A percentile compares a stretch with the other conserved stretches of the same genome.
These are phyloP conservation scores for Sarcophaga subvicina DNA, from an alignment of 2,888 invertebrate genomes.

Conservation along the genomic window DNA sequence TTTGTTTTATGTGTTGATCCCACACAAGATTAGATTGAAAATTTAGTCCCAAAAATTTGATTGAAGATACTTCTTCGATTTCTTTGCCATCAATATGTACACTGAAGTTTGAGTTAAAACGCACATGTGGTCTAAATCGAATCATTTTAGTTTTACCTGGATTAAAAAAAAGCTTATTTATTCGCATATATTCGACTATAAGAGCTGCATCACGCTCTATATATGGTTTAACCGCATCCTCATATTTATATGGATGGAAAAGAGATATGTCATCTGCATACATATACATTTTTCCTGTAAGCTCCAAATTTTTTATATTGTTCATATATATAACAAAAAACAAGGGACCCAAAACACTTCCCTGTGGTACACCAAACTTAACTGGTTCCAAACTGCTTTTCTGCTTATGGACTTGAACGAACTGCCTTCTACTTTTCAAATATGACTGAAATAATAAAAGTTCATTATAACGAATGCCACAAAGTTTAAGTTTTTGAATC, in stretches of 20 bases:
- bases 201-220: conserved; percentile 19
- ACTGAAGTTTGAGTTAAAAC: background rate
- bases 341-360: background rate
- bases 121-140: conserved; percentile 14
- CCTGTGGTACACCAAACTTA: background rate
- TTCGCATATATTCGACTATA: background rate
- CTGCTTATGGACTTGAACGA: background rate
- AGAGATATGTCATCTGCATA: conserved; percentile 1
- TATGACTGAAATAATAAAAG: background rate
- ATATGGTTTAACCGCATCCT: background rate
- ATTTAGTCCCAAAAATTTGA: conserved; percentile 19
- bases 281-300: conserved; percentile 11
- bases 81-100: conserved; percentile 11
- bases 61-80: background rate
- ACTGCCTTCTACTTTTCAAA: too few relatives aligned
- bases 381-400: background rate
- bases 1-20: conserved; percentile 11
- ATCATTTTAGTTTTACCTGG: conserved; percentile 5
- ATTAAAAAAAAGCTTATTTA: background rate
- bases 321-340: conserved; percentile 1
- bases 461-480: background rate
- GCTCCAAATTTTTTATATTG: background rate
- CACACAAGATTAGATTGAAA: conserved; percentile 3
- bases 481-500: background rate
- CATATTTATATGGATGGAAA: background rate